Evolutionary conservation across 2,888 invertebrate genomes (phyloP).

Genomic region (Cerceris rybyensis): DNA sequence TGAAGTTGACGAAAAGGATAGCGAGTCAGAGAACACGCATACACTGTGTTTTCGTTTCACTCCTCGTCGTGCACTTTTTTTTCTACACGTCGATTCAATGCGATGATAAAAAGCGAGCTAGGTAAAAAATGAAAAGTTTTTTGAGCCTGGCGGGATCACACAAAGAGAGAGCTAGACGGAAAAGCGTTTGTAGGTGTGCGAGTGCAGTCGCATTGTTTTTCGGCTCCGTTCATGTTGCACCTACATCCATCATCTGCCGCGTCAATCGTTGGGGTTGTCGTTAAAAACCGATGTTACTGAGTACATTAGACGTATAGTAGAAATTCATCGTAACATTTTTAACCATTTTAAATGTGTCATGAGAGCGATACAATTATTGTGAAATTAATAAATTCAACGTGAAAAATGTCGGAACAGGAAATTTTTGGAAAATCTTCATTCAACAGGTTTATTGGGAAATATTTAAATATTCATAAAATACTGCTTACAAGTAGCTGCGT

Average conservation of each 20-base stretch:
- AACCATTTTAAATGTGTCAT: too few relatives aligned
- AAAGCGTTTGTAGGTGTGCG: conserved; percentile 38
- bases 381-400: too few relatives aligned
- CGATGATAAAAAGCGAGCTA: conserved; percentile 79
- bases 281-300: conserved; percentile 55
- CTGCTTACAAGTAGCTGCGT: conserved; percentile 47
- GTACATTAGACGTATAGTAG: conserved; percentile 46
- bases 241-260: conserved; percentile 35
- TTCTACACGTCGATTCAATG: conserved; percentile 74
- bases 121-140: conserved; percentile 80
- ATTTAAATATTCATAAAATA: conserved; percentile 55
- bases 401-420: too few relatives aligned
- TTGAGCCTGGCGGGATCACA: conserved; percentile 68
- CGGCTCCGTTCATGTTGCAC: conserved; percentile 48
- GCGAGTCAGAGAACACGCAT: conserved; percentile 62
- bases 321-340: not conserved
- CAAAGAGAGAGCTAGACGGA: conserved; percentile 37
- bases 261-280: conserved; percentile 55
- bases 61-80: conserved; percentile 44
- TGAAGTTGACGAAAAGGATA: conserved; percentile 46
- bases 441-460: conserved; percentile 48
- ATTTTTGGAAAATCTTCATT: conserved; percentile 13
- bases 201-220: conserved; percentile 56
- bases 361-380: too few relatives aligned
- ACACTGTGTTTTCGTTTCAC: conserved; percentile 42